Evolutionary conservation across 2,888 invertebrate species (phyloP).

Genomic region (Pyralis farinalis): DNA sequence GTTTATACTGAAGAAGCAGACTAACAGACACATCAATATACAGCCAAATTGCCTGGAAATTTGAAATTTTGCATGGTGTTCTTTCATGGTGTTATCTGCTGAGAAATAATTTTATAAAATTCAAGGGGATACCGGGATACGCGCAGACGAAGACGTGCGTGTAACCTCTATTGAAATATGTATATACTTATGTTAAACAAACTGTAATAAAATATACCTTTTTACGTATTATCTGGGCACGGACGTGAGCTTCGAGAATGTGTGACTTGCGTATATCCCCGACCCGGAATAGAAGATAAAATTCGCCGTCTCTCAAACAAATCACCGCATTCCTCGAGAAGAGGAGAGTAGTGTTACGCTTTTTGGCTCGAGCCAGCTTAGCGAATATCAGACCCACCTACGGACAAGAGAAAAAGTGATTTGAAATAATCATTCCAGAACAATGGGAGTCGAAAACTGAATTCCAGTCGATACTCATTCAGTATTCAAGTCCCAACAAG

Average conservation of each 20-base stretch:
- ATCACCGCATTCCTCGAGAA: constrained; percentile 97
- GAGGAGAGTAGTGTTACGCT: constrained; percentile 96
- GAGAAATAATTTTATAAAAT: too few species aligned
- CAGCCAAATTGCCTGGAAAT: too few species aligned
- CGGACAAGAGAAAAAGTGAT: constrained; percentile 67
- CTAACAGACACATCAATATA: too few species aligned
- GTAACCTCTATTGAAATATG: too few species aligned
- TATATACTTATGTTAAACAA: too few species aligned
- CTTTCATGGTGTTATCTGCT: too few species aligned
- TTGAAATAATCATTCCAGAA: constrained; percentile 49
- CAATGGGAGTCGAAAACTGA: constrained; percentile 42
- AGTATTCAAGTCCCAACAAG: constrained; percentile 41
- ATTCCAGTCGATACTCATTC: constrained; percentile 13
- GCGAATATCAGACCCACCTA: constrained; percentile 84
- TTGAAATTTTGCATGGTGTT: too few species aligned
- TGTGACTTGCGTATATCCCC: constrained; percentile 98
- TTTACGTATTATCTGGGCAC: constrained; percentile 96
- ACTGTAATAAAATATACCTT: constrained; percentile 81
- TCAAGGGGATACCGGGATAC: too few species aligned
- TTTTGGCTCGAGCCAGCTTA: constrained; percentile 97
- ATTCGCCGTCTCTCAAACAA: constrained; percentile 94
- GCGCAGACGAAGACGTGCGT: too few species aligned
- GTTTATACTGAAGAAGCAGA: too few species aligned
- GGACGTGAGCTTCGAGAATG: constrained; percentile 97
- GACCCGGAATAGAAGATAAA: constrained; percentile 95